Percentiles rank a stretch among this genome's conserved stretches.
phyloP scores from a whole-genome alignment of 2,797 vertebrate species.

The Sebastes cheni region DNA sequence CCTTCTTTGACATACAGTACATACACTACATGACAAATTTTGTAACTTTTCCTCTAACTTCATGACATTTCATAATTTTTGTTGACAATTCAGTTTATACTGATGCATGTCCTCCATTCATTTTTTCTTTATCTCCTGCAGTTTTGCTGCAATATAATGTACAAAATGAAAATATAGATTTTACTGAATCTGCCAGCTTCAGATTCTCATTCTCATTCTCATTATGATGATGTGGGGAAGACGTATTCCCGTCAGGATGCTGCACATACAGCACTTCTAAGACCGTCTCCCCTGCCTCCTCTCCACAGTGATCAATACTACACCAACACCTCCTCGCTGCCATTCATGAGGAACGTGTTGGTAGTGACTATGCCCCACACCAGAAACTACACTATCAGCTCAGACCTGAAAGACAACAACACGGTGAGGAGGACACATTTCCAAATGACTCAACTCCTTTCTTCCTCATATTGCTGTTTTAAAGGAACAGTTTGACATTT shows the following conservation, averaged over 20 bases:
- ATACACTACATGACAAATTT: neutral
- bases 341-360: slow-evolving; percentile 82
- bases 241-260: neutral
- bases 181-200: neutral
- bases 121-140: neutral
- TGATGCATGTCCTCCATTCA: too few relatives aligned
- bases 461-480: neutral
- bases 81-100: neutral
- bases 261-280: neutral
- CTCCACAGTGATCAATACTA: slow-evolving; percentile 79
- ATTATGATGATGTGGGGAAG: neutral
- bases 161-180: neutral
- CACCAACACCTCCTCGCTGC: slow-evolving; percentile 59
- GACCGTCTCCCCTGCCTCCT: neutral
- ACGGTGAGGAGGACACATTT: slow-evolving; percentile 40
- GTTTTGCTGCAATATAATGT: neutral
- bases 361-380: slow-evolving; percentile 83
- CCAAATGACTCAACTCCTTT: neutral
- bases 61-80: neutral
- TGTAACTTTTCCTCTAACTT: neutral
- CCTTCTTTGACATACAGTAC: neutral
- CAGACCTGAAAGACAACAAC: slow-evolving; percentile 35
- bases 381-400: slow-evolving; percentile 72
- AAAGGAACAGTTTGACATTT: neutral
- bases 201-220: neutral